Evolutionary conservation across 92 coral and sea anemone species (phyloP).

Genomic region (Pocillopora meandrina): DNA sequence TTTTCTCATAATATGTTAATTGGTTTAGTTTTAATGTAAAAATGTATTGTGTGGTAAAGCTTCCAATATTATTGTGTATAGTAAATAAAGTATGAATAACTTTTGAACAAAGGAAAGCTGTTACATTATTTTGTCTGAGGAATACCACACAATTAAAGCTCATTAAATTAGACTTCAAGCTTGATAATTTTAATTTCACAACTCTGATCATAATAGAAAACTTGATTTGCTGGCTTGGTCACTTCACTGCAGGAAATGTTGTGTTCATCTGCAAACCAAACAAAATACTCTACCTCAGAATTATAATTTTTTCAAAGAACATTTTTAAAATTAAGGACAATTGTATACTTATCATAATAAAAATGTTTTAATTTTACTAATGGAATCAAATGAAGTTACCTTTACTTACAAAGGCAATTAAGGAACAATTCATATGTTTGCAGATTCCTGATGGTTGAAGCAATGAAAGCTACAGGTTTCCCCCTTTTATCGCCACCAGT

Average conservation of each 20-base stretch:
- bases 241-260: conserved; percentile 40
- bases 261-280: conserved; percentile 26
- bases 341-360: too few species aligned
- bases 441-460: conserved; percentile 77
- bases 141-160: too few species aligned
- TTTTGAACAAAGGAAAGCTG: too few species aligned
- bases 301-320: neutral
- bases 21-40: too few species aligned
- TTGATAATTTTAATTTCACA: conserved; percentile 53
- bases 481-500: conserved; percentile 32
- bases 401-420: conserved; percentile 51
- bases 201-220: conserved; percentile 54
- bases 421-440: conserved; percentile 64
- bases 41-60: too few species aligned
- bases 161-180: conserved; percentile 24
- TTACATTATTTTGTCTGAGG: too few species aligned
- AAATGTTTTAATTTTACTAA: too few species aligned
- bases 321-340: too few species aligned
- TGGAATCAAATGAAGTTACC: neutral
- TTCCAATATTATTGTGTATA: too few species aligned
- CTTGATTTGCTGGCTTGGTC: conserved; percentile 38
- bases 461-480: conserved; percentile 63
- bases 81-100: too few species aligned
- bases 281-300: neutral
- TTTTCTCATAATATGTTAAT: too few species aligned